These are phyloP conservation scores for Eolophus roseicapilla DNA, from an alignment of 2,113 vertebrate genomes.

Conservation along the genomic window DNA sequence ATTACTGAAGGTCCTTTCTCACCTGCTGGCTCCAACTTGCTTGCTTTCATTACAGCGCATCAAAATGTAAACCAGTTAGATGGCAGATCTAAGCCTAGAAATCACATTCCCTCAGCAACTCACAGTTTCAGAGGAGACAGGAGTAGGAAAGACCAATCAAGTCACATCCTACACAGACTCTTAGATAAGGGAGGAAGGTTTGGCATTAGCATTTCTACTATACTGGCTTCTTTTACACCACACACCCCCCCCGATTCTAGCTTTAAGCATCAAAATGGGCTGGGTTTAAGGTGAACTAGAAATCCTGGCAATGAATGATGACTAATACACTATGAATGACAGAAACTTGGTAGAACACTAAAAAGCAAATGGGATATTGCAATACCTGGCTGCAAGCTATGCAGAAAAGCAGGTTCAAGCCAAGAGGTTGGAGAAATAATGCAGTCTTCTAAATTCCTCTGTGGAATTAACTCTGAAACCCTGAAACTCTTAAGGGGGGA, in stretches of 20 bases:
- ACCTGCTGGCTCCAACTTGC: background rate
- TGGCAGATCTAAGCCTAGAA: conserved; percentile 1
- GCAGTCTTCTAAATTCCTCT: background rate
- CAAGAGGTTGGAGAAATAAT: conserved; percentile 15
- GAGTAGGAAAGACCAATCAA: background rate
- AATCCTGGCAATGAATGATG: conserved; percentile 7
- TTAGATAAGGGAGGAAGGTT: background rate
- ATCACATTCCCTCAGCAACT: background rate
- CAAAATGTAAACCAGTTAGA: background rate
- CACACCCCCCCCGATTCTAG: background rate
- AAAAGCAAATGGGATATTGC: conserved; percentile 18
- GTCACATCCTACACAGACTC: background rate
- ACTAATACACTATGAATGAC: conserved; percentile 50
- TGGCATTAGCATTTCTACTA: background rate
- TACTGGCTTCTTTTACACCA: background rate
- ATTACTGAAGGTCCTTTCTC: background rate
- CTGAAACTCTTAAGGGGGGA: background rate
- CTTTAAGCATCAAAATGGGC: background rate
- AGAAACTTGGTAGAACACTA: conserved; percentile 39
- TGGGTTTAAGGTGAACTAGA: conserved; percentile 20
- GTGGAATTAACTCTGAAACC: background rate
- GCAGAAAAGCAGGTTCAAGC: background rate
- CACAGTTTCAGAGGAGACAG: background rate
- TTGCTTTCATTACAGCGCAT: background rate
- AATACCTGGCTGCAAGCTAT: conserved; percentile 22